These are phyloP conservation scores for Sarcophaga peregrina DNA, from an alignment of 1,140 invertebrate genomes.

Conservation along the genomic window DNA sequence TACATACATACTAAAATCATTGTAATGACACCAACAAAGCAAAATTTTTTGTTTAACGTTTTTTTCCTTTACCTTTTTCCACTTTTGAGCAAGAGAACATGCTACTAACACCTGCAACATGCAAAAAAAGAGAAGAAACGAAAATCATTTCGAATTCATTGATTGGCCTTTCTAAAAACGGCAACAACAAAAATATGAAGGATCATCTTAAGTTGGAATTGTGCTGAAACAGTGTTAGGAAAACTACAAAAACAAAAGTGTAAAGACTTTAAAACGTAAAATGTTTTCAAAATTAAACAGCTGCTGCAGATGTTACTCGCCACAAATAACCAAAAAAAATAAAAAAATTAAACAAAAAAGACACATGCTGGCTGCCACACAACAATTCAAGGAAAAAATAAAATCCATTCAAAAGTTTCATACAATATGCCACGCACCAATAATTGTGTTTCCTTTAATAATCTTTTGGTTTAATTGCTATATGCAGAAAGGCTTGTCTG, in stretches of 20 bases:
- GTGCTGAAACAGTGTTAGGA: neutral
- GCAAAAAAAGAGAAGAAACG: neutral
- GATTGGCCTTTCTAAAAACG: neutral
- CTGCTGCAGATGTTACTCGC: slow-evolving; percentile 44
- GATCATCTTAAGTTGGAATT: neutral
- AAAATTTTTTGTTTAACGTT: neutral
- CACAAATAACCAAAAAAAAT: slow-evolving; percentile 42
- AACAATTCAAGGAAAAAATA: neutral
- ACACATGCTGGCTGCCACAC: slow-evolving; percentile 13
- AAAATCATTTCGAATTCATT: slow-evolving; percentile 12
- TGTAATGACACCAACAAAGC: neutral
- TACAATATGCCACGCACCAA: slow-evolving; percentile 2
- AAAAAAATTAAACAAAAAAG: slow-evolving; percentile 41
- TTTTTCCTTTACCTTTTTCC: neutral
- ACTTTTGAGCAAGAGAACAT: no score
- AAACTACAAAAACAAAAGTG: neutral
- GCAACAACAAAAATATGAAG: neutral
- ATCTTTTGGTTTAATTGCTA: neutral
- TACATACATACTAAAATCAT: no score
- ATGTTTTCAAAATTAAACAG: slow-evolving; percentile 33
- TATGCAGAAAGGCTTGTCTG: no score
- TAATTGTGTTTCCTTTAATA: slow-evolving; percentile 12
- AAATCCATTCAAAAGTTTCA: slow-evolving; percentile 7
- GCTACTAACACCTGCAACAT: slow-evolving; percentile 14
- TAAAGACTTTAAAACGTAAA: no score